Conservation (phyloP, 2,888 invertebrate genomes). For the Thecocarcelia acutangulata region DNA sequence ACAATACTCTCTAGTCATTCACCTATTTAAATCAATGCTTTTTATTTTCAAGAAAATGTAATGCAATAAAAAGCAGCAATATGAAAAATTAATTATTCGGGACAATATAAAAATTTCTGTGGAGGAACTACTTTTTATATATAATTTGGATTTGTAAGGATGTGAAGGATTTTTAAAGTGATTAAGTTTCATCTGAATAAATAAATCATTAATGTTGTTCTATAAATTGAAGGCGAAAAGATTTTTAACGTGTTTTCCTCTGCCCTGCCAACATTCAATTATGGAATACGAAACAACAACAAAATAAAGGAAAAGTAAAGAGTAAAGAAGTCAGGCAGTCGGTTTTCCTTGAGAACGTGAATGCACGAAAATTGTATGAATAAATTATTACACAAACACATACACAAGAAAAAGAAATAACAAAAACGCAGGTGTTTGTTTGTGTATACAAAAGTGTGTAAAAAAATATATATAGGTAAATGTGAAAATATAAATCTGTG, state of each 20-base stretch:
- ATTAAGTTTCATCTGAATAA: slow-evolving; percentile 15
- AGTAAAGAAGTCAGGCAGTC: slow-evolving; percentile 4
- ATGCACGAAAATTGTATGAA: slow-evolving; percentile 39
- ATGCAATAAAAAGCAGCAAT: not conserved
- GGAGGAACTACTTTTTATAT: too few species aligned
- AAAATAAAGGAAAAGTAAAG: not conserved
- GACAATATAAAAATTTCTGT: too few species aligned
- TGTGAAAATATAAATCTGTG: slow-evolving; percentile 26
- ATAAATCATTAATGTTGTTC: slow-evolving; percentile 12
- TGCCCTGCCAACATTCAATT: not conserved
- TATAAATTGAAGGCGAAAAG: slow-evolving; percentile 4
- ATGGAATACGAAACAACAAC: not conserved
- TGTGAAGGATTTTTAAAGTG: not conserved
- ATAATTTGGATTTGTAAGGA: not conserved
- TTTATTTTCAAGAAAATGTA: slow-evolving; percentile 7
- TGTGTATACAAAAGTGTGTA: not conserved
- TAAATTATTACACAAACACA: slow-evolving; percentile 38
- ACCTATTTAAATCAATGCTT: not conserved
- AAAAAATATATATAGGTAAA: not conserved
- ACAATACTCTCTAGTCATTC: slow-evolving; percentile 30
- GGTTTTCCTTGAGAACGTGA: slow-evolving; percentile 19
- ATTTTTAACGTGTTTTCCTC: not conserved
- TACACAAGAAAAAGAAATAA: not conserved
- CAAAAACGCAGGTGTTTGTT: slow-evolving; percentile 17
- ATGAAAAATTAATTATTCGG: not conserved